Percentiles rank a stretch among this genome's conserved stretches.
phyloP scores from a whole-genome alignment of 2,113 vertebrate genomes.

The Nycticryphes semicollaris region DNA sequence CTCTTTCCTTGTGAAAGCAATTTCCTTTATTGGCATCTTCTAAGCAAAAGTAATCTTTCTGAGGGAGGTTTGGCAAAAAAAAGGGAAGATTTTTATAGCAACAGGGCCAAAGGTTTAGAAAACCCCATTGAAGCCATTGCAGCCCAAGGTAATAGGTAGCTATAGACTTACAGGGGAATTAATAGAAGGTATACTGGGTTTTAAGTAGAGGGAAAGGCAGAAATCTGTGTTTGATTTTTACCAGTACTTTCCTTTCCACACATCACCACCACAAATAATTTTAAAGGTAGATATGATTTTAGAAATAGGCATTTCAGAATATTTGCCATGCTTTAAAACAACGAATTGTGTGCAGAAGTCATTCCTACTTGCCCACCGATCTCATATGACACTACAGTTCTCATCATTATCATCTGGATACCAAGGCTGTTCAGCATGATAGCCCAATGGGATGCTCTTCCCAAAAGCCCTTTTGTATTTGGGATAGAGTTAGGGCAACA shows the following conservation, averaged over 20 bases:
- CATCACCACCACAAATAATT: neutral
- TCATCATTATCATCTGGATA: neutral
- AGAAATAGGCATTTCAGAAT: neutral
- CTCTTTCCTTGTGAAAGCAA: neutral
- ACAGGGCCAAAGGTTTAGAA: slow-evolving; percentile 45
- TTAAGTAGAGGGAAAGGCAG: neutral
- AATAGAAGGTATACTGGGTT: neutral
- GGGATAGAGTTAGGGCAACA: neutral
- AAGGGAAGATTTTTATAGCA: slow-evolving; percentile 29
- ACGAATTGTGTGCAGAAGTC: neutral
- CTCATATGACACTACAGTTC: neutral
- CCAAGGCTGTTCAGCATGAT: neutral
- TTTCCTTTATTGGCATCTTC: slow-evolving; percentile 58
- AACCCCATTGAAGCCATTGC: neutral
- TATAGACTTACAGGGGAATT: neutral
- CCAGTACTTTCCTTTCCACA: neutral
- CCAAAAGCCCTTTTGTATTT: neutral
- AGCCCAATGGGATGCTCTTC: neutral
- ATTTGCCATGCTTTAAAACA: neutral
- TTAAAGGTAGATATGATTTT: neutral
- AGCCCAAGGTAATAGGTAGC: slow-evolving; percentile 26
- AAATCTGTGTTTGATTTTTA: neutral
- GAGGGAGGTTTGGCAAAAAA: slow-evolving; percentile 48
- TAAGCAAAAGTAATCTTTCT: slow-evolving; percentile 47
- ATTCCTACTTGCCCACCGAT: neutral